Conservation (phyloP, 2,113 vertebrate genomes). For the Mungos mungo region DNA sequence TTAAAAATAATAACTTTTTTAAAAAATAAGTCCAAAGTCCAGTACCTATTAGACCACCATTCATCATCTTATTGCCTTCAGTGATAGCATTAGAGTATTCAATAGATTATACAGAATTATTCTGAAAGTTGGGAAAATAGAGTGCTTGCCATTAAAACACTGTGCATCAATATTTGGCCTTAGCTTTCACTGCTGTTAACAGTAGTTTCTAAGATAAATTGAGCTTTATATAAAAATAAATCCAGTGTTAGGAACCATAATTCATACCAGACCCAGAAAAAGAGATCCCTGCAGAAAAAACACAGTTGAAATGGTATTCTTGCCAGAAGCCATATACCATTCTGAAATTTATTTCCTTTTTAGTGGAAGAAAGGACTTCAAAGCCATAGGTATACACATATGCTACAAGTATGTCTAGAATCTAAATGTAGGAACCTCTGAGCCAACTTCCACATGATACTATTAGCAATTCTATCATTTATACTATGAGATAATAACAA, state of each 20-base stretch:
- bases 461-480: background rate
- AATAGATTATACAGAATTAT: background rate
- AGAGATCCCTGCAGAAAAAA: background rate
- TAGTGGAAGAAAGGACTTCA: constrained; percentile 67
- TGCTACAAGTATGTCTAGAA: constrained; percentile 38
- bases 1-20: background rate
- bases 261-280: constrained; percentile 42
- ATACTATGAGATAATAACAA: background rate
- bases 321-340: constrained; percentile 57
- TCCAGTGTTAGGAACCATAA: constrained; percentile 43
- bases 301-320: constrained; percentile 45
- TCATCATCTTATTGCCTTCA: background rate
- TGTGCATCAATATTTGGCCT: background rate
- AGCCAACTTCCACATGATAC: background rate
- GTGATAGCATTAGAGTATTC: background rate
- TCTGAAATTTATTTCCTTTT: constrained; percentile 61
- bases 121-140: background rate
- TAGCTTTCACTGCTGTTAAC: constrained; percentile 24
- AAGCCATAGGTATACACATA: constrained; percentile 43
- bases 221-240: constrained; percentile 66
- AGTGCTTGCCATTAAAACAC: background rate
- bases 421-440: background rate
- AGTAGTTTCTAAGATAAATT: constrained; percentile 48
- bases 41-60: background rate
- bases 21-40: background rate